Percentiles rank a stretch among this genome's conserved stretches.
Evolutionary conservation across 2,888 invertebrate genomes (phyloP).

Genomic region (Conistra vaccinii): DNA sequence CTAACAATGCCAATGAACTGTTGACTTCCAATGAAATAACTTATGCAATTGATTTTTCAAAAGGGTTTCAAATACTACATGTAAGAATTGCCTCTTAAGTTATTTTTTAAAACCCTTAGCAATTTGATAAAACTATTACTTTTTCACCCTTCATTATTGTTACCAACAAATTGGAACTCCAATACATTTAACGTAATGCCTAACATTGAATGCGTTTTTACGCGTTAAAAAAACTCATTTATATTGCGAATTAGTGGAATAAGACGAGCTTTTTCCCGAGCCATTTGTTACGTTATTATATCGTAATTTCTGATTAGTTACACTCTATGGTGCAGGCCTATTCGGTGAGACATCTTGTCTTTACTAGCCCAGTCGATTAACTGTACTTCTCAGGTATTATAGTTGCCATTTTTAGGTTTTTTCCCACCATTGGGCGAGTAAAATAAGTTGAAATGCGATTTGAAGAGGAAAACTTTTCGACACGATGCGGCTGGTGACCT

Average conservation of each 20-base stretch:
- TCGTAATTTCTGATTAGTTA: conserved; percentile 78
- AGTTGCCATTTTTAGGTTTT: conserved; percentile 40
- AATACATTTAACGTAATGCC: conserved; percentile 28
- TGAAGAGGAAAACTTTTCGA: conserved; percentile 32
- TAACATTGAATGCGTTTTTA: conserved; percentile 40
- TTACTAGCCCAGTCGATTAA: conserved; percentile 57
- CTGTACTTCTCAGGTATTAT: conserved; percentile 53
- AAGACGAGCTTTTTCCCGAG: conserved; percentile 71
- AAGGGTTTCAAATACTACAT: neutral
- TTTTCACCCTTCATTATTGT: conserved; percentile 30
- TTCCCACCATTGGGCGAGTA: conserved; percentile 19
- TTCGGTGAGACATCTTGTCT: conserved; percentile 55
- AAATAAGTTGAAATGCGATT: conserved; percentile 35
- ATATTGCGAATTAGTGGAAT: conserved; percentile 74
- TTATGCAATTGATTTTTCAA: neutral
- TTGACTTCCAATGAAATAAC: neutral
- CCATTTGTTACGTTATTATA: conserved; percentile 78
- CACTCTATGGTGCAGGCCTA: conserved; percentile 66
- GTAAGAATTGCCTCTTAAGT: neutral
- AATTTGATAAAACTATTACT: conserved; percentile 15
- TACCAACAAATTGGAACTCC: conserved; percentile 28
- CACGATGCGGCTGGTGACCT: conserved; percentile 34
- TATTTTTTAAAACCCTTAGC: neutral
- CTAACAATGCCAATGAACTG: neutral
- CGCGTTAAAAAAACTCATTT: conserved; percentile 68